phyloP scores from a whole-genome alignment of 1,140 invertebrate genomes.

The Meloidogyne hapla region DNA sequence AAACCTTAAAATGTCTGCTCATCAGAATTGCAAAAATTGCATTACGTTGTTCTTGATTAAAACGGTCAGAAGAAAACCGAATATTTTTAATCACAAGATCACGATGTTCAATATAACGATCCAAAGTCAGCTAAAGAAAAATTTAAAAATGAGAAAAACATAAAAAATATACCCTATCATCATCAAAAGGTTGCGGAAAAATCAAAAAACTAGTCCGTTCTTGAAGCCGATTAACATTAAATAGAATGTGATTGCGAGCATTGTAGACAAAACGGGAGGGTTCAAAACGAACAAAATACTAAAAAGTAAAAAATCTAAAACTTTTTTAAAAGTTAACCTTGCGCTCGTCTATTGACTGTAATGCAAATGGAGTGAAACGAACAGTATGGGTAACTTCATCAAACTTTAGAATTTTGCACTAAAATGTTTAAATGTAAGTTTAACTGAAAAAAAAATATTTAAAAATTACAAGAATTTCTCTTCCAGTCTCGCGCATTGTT shows the following conservation, averaged over 20 bases:
- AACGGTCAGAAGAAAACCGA: conserved; percentile 5
- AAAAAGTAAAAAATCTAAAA: too few species aligned
- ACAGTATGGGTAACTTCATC: conserved; percentile 6
- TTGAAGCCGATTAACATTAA: background rate
- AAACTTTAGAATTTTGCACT: conserved; percentile 18
- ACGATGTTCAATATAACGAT: conserved; percentile 10
- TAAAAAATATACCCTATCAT: background rate
- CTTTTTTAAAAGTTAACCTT: background rate
- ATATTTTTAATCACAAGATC: background rate
- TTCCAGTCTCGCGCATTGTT: background rate
- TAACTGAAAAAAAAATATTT: background rate
- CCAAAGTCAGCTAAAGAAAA: background rate
- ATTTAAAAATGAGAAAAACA: background rate
- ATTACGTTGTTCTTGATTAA: conserved; percentile 20
- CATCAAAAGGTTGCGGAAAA: conserved; percentile 16
- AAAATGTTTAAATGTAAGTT: conserved; percentile 17
- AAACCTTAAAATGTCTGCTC: background rate
- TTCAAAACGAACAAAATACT: background rate
- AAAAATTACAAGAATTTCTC: background rate
- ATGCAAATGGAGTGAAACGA: background rate
- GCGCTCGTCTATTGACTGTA: background rate
- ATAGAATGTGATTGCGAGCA: conserved; percentile 8
- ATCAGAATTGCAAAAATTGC: conserved; percentile 16
- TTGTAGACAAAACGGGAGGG: conserved; percentile 14
- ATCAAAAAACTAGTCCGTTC: background rate